A percentile compares a stretch with the other conserved stretches of the same genome.
Conservation (phyloP, 2,797 vertebrate species). For the Mus caroli region DNA sequence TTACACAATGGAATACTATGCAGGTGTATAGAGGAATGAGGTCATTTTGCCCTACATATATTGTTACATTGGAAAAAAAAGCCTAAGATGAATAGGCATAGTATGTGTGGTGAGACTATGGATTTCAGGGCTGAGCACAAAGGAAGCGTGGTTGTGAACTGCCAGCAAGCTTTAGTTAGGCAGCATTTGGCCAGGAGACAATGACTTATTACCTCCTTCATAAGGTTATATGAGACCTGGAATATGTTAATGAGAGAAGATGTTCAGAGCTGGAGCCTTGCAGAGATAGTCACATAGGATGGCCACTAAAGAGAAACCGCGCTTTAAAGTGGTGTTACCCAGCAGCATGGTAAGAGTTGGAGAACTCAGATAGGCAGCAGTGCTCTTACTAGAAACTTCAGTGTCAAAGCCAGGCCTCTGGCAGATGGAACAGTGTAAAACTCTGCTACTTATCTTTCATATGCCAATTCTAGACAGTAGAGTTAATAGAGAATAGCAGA, state of each 20-base stretch:
- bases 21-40: neutral
- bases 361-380: neutral
- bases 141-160: neutral
- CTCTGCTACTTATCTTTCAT: neutral
- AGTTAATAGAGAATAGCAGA: neutral
- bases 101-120: neutral
- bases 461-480: neutral
- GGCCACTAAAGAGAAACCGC: neutral
- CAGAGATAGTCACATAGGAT: neutral
- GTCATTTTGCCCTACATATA: neutral
- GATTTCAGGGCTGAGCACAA: neutral
- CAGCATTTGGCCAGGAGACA: neutral
- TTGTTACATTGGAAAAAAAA: neutral
- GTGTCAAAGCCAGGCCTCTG: neutral
- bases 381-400: neutral
- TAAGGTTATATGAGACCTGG: neutral
- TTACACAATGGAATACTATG: constrained; percentile 29
- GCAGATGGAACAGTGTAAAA: neutral
- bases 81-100: neutral
- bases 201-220: neutral
- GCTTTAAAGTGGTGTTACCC: neutral
- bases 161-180: neutral
- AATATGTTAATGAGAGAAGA: neutral
- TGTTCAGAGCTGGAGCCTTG: neutral
- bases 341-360: neutral